These are phyloP conservation scores for Intellagama lesueurii DNA, from an alignment of 2,797 vertebrate genomes.

Conservation along the genomic window DNA sequence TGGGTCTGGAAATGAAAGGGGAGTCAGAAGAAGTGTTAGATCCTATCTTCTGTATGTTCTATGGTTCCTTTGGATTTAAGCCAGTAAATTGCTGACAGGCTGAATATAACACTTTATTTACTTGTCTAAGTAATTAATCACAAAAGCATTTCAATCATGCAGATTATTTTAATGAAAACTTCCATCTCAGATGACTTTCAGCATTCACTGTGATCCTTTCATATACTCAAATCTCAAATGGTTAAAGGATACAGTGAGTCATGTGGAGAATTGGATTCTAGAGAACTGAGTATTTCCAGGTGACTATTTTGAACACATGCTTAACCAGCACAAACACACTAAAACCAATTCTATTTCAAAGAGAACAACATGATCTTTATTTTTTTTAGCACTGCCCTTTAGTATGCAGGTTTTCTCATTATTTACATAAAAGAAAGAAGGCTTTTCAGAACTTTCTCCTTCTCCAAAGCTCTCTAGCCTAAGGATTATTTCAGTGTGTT, in stretches of 20 bases:
- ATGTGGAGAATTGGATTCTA: slow-evolving; percentile 19
- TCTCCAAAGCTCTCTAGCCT: background rate
- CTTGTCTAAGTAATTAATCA: background rate
- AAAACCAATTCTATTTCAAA: slow-evolving; percentile 54
- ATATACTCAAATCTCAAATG: slow-evolving; percentile 25
- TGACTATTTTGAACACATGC: background rate
- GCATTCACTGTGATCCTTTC: slow-evolving; percentile 12
- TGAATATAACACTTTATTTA: background rate
- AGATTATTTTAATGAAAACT: background rate
- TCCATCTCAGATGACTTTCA: background rate
- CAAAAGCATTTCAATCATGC: background rate
- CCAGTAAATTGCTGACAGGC: background rate
- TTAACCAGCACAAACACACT: slow-evolving; percentile 39
- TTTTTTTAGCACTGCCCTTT: slow-evolving; percentile 21
- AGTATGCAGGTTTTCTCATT: slow-evolving; percentile 47
- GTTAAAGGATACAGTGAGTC: slow-evolving; percentile 48
- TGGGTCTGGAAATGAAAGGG: background rate
- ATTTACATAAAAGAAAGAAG: slow-evolving; percentile 60
- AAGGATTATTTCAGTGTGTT: background rate
- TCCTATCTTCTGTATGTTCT: background rate
- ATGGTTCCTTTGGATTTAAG: background rate
- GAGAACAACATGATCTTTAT: slow-evolving; percentile 54
- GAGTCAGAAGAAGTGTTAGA: background rate
- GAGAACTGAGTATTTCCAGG: slow-evolving; percentile 51
- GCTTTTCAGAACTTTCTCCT: slow-evolving; percentile 11